Conservation (phyloP, 1,140 invertebrate genomes). For the Scaptodrosophila lebanonensis region DNA sequence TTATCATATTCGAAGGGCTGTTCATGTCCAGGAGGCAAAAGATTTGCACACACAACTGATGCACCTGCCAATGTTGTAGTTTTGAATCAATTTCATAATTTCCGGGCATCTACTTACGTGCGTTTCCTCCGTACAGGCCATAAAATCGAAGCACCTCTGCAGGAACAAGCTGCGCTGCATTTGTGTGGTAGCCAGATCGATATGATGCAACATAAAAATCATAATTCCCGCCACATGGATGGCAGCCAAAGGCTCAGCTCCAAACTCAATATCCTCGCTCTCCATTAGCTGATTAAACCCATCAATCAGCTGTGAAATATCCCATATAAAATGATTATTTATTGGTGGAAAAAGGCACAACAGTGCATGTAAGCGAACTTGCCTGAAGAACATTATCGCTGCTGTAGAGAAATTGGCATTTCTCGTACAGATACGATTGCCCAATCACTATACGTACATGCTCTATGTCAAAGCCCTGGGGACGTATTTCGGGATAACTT, state of each 20-base stretch:
- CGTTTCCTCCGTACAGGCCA: slow-evolving; percentile 50
- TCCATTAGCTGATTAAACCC: slow-evolving; percentile 32
- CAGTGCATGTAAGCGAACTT: slow-evolving; percentile 21
- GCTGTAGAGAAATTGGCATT: slow-evolving; percentile 29
- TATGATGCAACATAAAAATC: slow-evolving; percentile 42
- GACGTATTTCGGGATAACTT: slow-evolving; percentile 28
- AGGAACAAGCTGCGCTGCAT: slow-evolving; percentile 42
- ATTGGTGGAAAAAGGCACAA: not conserved
- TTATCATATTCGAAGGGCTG: no score
- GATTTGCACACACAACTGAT: slow-evolving; percentile 32
- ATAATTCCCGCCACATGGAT: slow-evolving; percentile 47
- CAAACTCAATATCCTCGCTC: slow-evolving; percentile 40
- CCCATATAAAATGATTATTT: not conserved
- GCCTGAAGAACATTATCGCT: slow-evolving; percentile 45
- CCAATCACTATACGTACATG: slow-evolving; percentile 29
- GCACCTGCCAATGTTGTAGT: slow-evolving; percentile 11
- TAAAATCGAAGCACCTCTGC: slow-evolving; percentile 45
- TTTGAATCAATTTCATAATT: not conserved
- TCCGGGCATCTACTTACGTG: slow-evolving; percentile 15
- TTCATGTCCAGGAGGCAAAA: slow-evolving; percentile 25
- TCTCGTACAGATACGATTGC: slow-evolving; percentile 27
- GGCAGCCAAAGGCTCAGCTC: slow-evolving; percentile 31
- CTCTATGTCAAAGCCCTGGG: slow-evolving; percentile 46
- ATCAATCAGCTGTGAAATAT: not conserved
- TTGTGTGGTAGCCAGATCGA: slow-evolving; percentile 23